Percentiles rank a stretch among this genome's conserved stretches.
phyloP scores from a whole-genome alignment of 2,113 vertebrate species.

The Corydoras maculifer region DNA sequence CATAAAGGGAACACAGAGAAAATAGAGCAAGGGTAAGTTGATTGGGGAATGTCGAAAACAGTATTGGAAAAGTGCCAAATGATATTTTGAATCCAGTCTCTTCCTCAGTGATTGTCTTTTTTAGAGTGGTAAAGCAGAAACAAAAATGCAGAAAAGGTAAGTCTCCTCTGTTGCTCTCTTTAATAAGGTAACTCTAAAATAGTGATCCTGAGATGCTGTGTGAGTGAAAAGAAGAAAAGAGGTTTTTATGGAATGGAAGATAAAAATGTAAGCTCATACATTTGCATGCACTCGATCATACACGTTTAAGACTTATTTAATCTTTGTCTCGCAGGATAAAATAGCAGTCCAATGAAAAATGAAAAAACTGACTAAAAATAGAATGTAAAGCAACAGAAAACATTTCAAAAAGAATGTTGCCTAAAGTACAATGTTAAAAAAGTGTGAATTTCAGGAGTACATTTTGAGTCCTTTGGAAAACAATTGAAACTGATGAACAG shows the following conservation, averaged over 20 bases:
- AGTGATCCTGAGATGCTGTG: constrained; percentile 70
- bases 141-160: not conserved
- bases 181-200: constrained; percentile 13
- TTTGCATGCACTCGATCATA: constrained; percentile 34
- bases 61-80: not conserved
- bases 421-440: constrained; percentile 25
- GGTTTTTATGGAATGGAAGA: constrained; percentile 79
- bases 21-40: not conserved
- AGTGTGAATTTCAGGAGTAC: not conserved
- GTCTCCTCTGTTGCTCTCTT: constrained; percentile 5
- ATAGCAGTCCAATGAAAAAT: constrained; percentile 45
- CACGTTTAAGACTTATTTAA: constrained; percentile 77
- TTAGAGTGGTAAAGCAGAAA: constrained; percentile 6
- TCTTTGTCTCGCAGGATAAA: constrained; percentile 63
- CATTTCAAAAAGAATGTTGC: constrained; percentile 5
- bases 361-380: constrained; percentile 42
- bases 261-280: constrained; percentile 62
- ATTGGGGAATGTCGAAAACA: not conserved
- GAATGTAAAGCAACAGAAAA: constrained; percentile 61
- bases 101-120: not conserved
- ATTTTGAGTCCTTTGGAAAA: constrained; percentile 11
- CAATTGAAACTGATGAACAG: not conserved
- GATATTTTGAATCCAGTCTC: too few species aligned
- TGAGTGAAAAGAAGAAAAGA: constrained; percentile 76
- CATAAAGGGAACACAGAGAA: not conserved